These are phyloP conservation scores for Rhopalosiphum padi DNA, from an alignment of 1,140 invertebrate genomes.

Conservation along the genomic window DNA sequence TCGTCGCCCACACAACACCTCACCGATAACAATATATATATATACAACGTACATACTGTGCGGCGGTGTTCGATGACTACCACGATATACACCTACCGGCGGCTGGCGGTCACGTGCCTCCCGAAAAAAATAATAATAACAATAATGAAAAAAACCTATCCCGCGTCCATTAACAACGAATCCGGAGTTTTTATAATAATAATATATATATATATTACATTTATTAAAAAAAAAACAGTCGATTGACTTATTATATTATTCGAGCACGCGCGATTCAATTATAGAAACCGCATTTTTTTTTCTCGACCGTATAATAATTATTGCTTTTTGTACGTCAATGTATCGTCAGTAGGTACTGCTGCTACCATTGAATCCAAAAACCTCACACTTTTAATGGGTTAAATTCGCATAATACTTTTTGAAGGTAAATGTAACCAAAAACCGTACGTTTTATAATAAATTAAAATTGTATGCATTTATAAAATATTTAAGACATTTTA, in stretches of 20 bases:
- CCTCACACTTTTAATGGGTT: too few species aligned
- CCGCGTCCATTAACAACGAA: slow-evolving; percentile 5
- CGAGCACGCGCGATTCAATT: background rate
- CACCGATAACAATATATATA: background rate
- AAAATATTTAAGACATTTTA: too few species aligned
- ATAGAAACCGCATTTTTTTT: background rate
- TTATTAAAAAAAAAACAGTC: background rate
- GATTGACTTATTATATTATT: background rate
- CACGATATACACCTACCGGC: background rate
- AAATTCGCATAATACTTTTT: too few species aligned
- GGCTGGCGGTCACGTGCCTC: background rate
- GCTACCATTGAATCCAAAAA: too few species aligned
- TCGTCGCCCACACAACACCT: background rate
- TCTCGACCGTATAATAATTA: background rate
- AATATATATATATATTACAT: background rate
- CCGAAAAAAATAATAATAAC: background rate
- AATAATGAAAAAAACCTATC: background rate
- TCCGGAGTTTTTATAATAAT: background rate
- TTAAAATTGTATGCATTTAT: too few species aligned
- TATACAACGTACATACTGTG: background rate
- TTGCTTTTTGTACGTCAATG: background rate
- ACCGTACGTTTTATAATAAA: too few species aligned
- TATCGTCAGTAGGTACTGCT: too few species aligned
- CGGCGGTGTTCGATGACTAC: background rate
- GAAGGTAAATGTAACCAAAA: too few species aligned